Conservation (phyloP, 2,888 invertebrate species). For the Pyralis farinalis region DNA sequence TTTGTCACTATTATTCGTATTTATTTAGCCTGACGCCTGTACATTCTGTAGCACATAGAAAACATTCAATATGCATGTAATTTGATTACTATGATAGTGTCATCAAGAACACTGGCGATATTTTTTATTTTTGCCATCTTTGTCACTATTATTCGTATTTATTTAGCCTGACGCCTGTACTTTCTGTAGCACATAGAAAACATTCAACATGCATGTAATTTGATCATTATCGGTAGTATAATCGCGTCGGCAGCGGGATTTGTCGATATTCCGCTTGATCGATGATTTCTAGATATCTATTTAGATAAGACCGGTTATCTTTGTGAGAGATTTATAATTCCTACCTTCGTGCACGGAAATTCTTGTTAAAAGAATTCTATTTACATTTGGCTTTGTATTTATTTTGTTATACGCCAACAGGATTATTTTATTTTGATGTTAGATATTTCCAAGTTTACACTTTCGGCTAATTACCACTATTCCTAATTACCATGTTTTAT, state of each 20-base stretch:
- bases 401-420: background rate
- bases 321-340: slow-evolving; percentile 50
- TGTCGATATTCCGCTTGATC: slow-evolving; percentile 65
- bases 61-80: too few relatives aligned
- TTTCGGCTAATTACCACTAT: too few relatives aligned
- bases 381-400: background rate
- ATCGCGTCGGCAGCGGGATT: slow-evolving; percentile 50
- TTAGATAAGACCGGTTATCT: slow-evolving; percentile 63
- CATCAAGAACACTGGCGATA: too few relatives aligned
- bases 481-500: too few relatives aligned
- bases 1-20: too few relatives aligned
- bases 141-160: too few relatives aligned
- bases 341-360: slow-evolving; percentile 35
- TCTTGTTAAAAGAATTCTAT: slow-evolving; percentile 19
- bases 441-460: too few relatives aligned
- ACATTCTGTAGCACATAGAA: too few relatives aligned
- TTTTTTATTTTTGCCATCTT: too few relatives aligned
- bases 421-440: background rate
- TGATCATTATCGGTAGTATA: slow-evolving; percentile 54
- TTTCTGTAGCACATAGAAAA: slow-evolving; percentile 32
- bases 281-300: slow-evolving; percentile 59
- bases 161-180: slow-evolving; percentile 8
- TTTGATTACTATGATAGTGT: too few relatives aligned
- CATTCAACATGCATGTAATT: slow-evolving; percentile 53
- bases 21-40: too few relatives aligned